Percentiles rank a stretch among this genome's conserved stretches.
These are phyloP conservation scores for Chrysomallon squamiferum DNA, from an alignment of 1,140 invertebrate species.

Conservation along the genomic window DNA sequence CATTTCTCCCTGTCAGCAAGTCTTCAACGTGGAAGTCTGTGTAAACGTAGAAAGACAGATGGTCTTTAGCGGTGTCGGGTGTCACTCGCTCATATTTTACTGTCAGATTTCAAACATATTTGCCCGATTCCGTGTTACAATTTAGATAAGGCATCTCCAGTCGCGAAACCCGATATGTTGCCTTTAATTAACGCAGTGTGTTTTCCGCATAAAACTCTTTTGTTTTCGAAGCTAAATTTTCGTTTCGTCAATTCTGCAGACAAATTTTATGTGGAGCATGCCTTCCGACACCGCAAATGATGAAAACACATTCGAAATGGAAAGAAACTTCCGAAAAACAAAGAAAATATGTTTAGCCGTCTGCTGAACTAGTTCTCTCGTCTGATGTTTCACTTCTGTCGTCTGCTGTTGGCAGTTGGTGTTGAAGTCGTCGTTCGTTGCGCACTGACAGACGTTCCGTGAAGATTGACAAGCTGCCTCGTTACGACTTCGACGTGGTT, in stretches of 20 bases:
- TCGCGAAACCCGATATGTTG: conserved; percentile 18
- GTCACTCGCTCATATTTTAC: conserved; percentile 29
- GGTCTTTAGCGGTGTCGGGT: conserved; percentile 20
- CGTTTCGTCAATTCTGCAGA: background rate
- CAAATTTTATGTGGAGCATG: background rate
- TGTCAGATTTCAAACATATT: conserved; percentile 31
- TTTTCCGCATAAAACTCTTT: conserved; percentile 18
- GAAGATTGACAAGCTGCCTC: too few relatives aligned
- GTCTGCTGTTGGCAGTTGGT: too few relatives aligned
- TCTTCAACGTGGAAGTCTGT: conserved; percentile 2
- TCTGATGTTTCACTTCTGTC: too few relatives aligned
- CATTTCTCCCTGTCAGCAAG: conserved; percentile 8
- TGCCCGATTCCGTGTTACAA: conserved; percentile 28
- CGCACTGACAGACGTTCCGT: too few relatives aligned
- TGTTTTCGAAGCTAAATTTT: conserved; percentile 10
- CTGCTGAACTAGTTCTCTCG: too few relatives aligned
- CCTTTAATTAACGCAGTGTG: conserved; percentile 29
- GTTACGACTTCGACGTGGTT: too few relatives aligned
- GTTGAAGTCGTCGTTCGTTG: too few relatives aligned
- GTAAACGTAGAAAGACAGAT: conserved; percentile 30
- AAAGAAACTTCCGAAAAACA: too few relatives aligned
- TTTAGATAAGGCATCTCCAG: conserved; percentile 30
- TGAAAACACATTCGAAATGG: background rate
- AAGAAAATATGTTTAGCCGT: too few relatives aligned
- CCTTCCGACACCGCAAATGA: background rate